Conservation (phyloP, 1,140 invertebrate species). For the Eupristina koningsbergeri region DNA sequence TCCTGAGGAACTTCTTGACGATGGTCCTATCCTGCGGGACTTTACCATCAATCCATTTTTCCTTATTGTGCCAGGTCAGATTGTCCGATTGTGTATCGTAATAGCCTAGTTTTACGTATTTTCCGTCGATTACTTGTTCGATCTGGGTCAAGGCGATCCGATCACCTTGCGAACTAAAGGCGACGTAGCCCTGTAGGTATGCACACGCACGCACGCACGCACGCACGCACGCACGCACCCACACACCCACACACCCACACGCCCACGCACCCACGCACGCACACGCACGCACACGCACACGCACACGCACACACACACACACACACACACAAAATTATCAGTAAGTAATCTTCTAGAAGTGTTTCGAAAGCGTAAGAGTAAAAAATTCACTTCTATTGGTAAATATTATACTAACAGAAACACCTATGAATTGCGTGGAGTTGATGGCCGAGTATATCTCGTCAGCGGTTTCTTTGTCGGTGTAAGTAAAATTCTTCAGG, state of each 20-base stretch:
- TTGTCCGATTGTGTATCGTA: slow-evolving; percentile 97
- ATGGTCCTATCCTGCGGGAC: slow-evolving; percentile 94
- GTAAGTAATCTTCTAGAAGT: slow-evolving; percentile 8
- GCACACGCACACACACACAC: no score
- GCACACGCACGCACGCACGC: background rate
- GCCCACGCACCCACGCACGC: background rate
- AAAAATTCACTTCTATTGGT: background rate
- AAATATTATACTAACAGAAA: slow-evolving; percentile 90
- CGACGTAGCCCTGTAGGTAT: slow-evolving; percentile 85
- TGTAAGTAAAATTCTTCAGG: slow-evolving; percentile 98
- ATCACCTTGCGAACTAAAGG: slow-evolving; percentile 97
- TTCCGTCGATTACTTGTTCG: slow-evolving; percentile 96
- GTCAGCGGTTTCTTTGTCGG: slow-evolving; percentile 93
- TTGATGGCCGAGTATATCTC: slow-evolving; percentile 98
- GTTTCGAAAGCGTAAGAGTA: background rate
- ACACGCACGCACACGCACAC: no score
- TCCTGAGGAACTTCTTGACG: slow-evolving; percentile 85
- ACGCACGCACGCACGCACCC: background rate
- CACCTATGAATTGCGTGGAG: slow-evolving; percentile 96
- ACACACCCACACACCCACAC: background rate
- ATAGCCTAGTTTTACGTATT: slow-evolving; percentile 95
- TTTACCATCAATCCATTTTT: slow-evolving; percentile 91
- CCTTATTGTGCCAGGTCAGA: slow-evolving; percentile 91
- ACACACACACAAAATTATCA: background rate
- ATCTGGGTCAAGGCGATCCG: slow-evolving; percentile 98